These are phyloP conservation scores for Oxyruncus cristatus DNA, from an alignment of 2,113 vertebrate genomes.

Conservation along the genomic window DNA sequence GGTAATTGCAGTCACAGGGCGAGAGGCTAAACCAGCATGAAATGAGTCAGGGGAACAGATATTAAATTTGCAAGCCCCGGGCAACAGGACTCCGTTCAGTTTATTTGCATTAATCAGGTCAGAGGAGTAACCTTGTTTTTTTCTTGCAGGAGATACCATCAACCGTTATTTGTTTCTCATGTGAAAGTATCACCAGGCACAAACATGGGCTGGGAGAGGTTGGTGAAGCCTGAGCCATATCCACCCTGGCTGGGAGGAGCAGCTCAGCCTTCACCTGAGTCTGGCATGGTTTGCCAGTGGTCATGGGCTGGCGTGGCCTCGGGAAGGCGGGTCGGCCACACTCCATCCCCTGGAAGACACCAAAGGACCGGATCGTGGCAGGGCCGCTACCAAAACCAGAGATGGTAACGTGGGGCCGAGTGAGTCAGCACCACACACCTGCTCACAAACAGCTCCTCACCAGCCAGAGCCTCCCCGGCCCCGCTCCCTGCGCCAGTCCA, in stretches of 20 bases:
- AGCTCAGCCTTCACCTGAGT: neutral
- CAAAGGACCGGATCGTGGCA: neutral
- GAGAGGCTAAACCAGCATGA: slow-evolving; percentile 61
- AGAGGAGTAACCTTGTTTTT: slow-evolving; percentile 53
- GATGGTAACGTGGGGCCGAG: neutral
- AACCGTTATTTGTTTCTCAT: slow-evolving; percentile 59
- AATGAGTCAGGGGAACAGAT: slow-evolving; percentile 61
- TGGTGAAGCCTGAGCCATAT: neutral
- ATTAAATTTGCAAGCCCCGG: slow-evolving; percentile 63
- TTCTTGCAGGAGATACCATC: slow-evolving; percentile 38
- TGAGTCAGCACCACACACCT: neutral
- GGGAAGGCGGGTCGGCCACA: neutral
- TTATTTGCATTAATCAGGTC: slow-evolving; percentile 70
- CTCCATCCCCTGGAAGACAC: neutral
- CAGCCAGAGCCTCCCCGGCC: neutral
- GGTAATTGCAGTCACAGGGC: slow-evolving; percentile 59
- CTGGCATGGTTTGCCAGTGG: neutral
- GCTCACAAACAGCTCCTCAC: neutral
- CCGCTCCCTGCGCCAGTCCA: rapidly evolving
- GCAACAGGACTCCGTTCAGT: slow-evolving; percentile 45
- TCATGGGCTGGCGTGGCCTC: neutral
- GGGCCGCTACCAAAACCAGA: neutral
- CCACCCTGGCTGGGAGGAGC: neutral
- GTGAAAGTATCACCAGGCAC: slow-evolving; percentile 42
- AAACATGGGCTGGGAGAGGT: neutral